These are phyloP conservation scores for Imbricaverruca yamaguchii DNA, from an alignment of 2,888 invertebrate species.

Conservation along the genomic window DNA sequence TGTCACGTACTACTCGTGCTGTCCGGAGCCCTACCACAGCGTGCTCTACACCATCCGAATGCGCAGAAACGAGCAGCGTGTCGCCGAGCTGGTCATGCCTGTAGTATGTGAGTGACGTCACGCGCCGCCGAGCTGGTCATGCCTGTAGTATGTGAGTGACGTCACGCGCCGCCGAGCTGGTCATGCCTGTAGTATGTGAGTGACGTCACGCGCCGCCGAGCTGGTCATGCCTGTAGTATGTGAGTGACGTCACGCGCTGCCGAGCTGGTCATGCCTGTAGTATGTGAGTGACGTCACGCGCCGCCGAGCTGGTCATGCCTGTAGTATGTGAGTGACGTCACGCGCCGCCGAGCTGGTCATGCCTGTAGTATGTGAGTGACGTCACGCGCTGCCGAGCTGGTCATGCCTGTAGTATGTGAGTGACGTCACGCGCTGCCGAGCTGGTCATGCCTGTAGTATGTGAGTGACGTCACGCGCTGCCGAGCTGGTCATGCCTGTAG, in stretches of 20 bases:
- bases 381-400: background rate
- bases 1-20: background rate
- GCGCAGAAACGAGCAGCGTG: conserved; percentile 3
- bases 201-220: background rate
- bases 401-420: background rate
- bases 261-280: background rate
- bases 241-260: background rate
- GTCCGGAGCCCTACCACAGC: background rate
- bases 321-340: background rate
- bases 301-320: background rate
- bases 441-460: background rate
- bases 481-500: background rate
- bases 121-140: background rate
- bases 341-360: background rate
- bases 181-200: background rate
- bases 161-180: background rate
- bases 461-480: conserved; percentile 1
- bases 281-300: background rate
- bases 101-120: background rate
- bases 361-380: background rate
- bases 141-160: background rate
- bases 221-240: background rate
- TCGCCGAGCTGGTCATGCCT: background rate
- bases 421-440: background rate
- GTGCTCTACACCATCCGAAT: background rate